Percentiles rank a stretch among this genome's conserved stretches.
phyloP scores from a whole-genome alignment of 2,888 invertebrate species.

The Celastrina argiolus region DNA sequence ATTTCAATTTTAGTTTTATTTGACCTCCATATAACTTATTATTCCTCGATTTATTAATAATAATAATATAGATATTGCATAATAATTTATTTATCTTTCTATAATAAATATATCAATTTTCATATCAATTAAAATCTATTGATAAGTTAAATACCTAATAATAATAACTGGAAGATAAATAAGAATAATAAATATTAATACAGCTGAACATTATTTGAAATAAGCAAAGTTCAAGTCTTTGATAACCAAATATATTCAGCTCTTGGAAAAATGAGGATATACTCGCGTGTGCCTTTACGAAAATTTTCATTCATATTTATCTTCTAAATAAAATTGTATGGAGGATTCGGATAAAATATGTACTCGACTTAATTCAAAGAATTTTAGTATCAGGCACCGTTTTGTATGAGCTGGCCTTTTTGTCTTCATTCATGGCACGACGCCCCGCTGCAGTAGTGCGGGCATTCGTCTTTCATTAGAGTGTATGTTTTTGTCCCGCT shows the following conservation, averaged over 20 bases:
- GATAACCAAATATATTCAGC: constrained; percentile 19
- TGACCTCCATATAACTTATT: not conserved
- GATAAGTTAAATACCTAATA: too few relatives aligned
- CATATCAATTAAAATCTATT: not conserved
- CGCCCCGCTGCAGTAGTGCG: constrained; percentile 8
- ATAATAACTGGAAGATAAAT: too few relatives aligned
- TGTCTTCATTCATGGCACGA: constrained; percentile 23
- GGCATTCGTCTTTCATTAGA: constrained; percentile 22
- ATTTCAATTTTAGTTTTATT: not conserved
- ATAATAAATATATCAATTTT: not conserved
- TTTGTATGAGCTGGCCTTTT: constrained; percentile 24
- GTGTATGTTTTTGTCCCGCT: constrained; percentile 24
- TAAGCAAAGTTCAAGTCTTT: constrained; percentile 9
- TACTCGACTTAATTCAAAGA: constrained; percentile 26
- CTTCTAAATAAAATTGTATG: constrained; percentile 22
- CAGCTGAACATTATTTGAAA: not conserved
- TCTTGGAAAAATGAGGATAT: constrained; percentile 10
- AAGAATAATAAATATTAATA: not conserved
- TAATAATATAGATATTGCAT: too few relatives aligned
- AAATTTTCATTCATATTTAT: constrained; percentile 23
- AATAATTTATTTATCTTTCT: too few relatives aligned
- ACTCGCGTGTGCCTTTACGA: constrained; percentile 12
- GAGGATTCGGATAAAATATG: constrained; percentile 23
- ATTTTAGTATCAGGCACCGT: constrained; percentile 25
- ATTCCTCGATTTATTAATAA: not conserved